Evolutionary conservation across 1,140 invertebrate genomes (phyloP).

Genomic region (Dendroctonus valens): DNA sequence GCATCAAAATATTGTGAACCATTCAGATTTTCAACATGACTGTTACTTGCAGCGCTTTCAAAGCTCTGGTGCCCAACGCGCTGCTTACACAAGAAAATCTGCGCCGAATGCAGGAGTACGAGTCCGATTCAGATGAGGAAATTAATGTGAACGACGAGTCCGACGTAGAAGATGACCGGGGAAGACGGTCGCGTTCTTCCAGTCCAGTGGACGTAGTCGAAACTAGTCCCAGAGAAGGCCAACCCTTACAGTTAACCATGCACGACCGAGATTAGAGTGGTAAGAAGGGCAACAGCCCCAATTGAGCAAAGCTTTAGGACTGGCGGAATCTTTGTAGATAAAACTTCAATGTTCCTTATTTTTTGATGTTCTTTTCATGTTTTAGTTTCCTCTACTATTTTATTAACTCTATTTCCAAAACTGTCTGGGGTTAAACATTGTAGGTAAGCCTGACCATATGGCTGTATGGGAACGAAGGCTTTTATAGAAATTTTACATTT

Average conservation of each 20-base stretch:
- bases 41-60: constrained; percentile 65
- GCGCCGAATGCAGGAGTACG: constrained; percentile 51
- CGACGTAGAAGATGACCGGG: constrained; percentile 47
- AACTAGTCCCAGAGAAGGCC: constrained; percentile 37
- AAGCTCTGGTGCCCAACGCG: constrained; percentile 60
- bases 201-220: constrained; percentile 49
- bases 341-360: too few species aligned
- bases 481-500: too few species aligned
- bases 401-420: too few species aligned
- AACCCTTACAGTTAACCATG: constrained; percentile 49
- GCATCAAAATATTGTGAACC: not conserved
- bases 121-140: constrained; percentile 66
- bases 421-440: too few species aligned
- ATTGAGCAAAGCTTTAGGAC: too few species aligned
- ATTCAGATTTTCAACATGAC: not conserved
- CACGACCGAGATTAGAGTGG: constrained; percentile 43
- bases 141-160: constrained; percentile 67
- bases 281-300: not conserved
- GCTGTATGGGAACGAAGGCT: too few species aligned
- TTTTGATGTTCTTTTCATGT: too few species aligned
- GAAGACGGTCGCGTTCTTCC: constrained; percentile 39
- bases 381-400: too few species aligned
- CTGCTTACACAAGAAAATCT: constrained; percentile 49
- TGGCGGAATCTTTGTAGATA: too few species aligned
- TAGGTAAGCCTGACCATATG: too few species aligned